Conservation (phyloP, 35 echinoderm and acorn worm genomes). For the Apostichopus californicus region DNA sequence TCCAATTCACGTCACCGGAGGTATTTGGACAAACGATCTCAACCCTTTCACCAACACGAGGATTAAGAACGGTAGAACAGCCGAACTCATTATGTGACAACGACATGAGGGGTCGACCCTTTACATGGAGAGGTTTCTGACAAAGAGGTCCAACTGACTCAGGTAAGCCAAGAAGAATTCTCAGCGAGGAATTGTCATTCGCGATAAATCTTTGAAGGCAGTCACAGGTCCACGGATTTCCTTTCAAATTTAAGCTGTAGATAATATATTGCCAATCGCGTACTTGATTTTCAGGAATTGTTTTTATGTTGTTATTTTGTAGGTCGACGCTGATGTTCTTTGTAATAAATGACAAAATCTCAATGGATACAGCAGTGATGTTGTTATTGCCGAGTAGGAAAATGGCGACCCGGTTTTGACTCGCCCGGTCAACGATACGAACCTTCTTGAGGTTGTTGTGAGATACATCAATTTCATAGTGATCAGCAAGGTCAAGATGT, state of each 20-base stretch:
- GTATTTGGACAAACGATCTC: background rate
- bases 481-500: background rate
- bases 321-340: background rate
- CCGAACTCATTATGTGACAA: background rate
- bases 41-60: background rate
- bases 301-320: background rate
- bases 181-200: background rate
- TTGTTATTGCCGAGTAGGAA: background rate
- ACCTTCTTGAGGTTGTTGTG: background rate
- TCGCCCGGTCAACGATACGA: background rate
- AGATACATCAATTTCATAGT: background rate
- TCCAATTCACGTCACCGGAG: background rate
- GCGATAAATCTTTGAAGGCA: background rate
- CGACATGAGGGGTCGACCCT: background rate
- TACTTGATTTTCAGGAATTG: background rate
- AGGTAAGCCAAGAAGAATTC: background rate
- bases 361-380: background rate
- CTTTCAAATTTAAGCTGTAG: background rate
- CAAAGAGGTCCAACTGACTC: background rate
- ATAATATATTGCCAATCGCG: background rate
- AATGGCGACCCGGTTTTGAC: background rate
- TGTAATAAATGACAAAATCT: background rate
- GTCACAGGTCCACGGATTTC: slow-evolving; percentile 40
- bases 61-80: background rate
- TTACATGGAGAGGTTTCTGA: background rate